These are phyloP conservation scores for Cephalopholis sonnerati DNA, from an alignment of 2,113 vertebrate genomes.

Conservation along the genomic window DNA sequence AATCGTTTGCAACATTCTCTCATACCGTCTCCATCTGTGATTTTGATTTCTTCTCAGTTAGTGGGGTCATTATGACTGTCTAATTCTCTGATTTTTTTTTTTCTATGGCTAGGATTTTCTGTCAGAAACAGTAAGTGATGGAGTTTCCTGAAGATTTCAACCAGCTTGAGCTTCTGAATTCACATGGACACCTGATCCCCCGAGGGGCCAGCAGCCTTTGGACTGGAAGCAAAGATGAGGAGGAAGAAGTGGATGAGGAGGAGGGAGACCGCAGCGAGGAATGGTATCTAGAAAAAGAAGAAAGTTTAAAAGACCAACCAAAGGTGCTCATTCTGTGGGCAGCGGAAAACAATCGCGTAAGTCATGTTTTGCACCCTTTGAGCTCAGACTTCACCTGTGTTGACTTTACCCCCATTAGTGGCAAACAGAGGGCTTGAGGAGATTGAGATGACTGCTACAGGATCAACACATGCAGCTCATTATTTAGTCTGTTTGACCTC, in stretches of 20 bases:
- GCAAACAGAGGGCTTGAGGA: neutral
- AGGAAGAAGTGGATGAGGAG: constrained; percentile 66
- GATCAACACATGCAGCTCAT: neutral
- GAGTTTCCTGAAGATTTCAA: constrained; percentile 84
- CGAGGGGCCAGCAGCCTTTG: constrained; percentile 77
- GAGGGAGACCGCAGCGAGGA: constrained; percentile 74
- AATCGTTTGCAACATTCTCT: too few relatives aligned
- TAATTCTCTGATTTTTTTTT: neutral
- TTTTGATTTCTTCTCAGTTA: neutral
- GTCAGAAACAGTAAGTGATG: constrained; percentile 54
- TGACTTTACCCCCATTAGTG: neutral
- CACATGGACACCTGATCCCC: constrained; percentile 81
- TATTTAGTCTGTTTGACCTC: neutral
- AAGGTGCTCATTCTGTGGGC: constrained; percentile 82
- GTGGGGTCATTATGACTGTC: neutral
- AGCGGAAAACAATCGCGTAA: constrained; percentile 82
- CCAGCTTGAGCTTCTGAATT: constrained; percentile 82
- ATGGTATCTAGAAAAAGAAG: constrained; percentile 81
- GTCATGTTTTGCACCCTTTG: constrained; percentile 24
- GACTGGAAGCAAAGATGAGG: constrained; percentile 68
- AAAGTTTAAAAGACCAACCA: constrained; percentile 70
- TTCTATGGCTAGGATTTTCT: neutral
- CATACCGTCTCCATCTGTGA: neutral
- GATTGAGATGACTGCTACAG: neutral
- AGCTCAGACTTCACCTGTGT: neutral